These are phyloP conservation scores for Ancistrus triradiatus DNA, from an alignment of 2,113 vertebrate genomes.

Conservation along the genomic window DNA sequence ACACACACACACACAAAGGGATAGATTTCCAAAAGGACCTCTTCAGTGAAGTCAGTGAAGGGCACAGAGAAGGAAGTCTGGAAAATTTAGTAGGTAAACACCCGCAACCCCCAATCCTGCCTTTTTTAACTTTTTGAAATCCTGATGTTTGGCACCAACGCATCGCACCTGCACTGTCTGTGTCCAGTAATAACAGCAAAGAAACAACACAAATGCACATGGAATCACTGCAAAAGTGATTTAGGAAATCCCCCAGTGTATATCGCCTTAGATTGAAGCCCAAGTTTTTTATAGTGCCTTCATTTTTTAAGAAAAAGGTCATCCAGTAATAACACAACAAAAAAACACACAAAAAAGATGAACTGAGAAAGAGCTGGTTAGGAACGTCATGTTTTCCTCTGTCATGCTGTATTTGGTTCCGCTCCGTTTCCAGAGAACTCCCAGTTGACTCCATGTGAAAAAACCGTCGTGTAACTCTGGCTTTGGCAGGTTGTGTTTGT, in stretches of 20 bases:
- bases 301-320: constrained; percentile 1
- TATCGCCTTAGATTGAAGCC: not conserved
- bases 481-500: constrained; percentile 5
- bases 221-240: not conserved
- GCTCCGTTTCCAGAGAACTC: constrained; percentile 1
- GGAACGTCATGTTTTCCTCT: constrained; percentile 29
- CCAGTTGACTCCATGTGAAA: constrained; percentile 1
- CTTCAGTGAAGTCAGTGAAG: not conserved
- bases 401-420: constrained; percentile 10
- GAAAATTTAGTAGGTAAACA: not conserved
- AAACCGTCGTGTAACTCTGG: constrained; percentile 7
- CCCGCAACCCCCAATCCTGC: too few relatives aligned
- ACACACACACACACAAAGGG: too few relatives aligned
- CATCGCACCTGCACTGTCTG: constrained; percentile 11
- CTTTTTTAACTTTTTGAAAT: constrained; percentile 14
- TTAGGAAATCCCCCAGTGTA: constrained; percentile 7
- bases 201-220: not conserved
- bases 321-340: not conserved
- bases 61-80: not conserved
- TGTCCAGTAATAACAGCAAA: not conserved
- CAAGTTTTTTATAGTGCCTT: constrained; percentile 6
- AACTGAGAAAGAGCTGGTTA: constrained; percentile 1
- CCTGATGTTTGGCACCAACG: constrained; percentile 10
- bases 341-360: not conserved
- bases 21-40: too few relatives aligned